Conservation (phyloP, 2,888 invertebrate genomes). For the Drosophila picticornis region DNA sequence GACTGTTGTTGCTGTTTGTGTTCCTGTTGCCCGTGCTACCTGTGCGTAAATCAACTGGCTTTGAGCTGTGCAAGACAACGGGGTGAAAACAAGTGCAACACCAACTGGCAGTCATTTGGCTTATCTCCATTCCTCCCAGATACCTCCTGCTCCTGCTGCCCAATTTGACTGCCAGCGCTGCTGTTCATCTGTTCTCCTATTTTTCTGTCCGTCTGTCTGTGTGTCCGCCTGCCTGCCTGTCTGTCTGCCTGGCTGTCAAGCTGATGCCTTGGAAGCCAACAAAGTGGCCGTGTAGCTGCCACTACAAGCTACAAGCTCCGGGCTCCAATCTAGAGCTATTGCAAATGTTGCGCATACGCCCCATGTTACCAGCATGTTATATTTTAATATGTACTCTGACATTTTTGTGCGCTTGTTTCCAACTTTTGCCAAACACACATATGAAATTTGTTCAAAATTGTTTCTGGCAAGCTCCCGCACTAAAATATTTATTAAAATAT, state of each 20-base stretch:
- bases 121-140: slow-evolving; percentile 5
- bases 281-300: slow-evolving; percentile 36
- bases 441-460: slow-evolving; percentile 72
- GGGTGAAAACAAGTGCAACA: slow-evolving; percentile 22
- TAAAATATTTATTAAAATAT: slow-evolving; percentile 77
- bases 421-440: slow-evolving; percentile 59
- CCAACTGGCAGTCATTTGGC: slow-evolving; percentile 50
- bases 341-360: slow-evolving; percentile 50
- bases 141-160: slow-evolving; percentile 14
- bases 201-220: slow-evolving; percentile 19
- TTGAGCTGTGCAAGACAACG: slow-evolving; percentile 31
- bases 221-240: slow-evolving; percentile 20
- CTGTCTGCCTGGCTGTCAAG: slow-evolving; percentile 53
- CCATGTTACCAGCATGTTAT: slow-evolving; percentile 24
- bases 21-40: slow-evolving; percentile 18
- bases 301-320: background rate
- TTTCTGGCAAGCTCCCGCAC: slow-evolving; percentile 39
- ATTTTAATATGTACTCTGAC: slow-evolving; percentile 71
- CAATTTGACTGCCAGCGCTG: slow-evolving; percentile 18
- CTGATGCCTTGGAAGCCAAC: slow-evolving; percentile 49
- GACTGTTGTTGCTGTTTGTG: slow-evolving; percentile 15
- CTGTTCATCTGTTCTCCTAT: slow-evolving; percentile 8
- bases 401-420: slow-evolving; percentile 62
- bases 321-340: background rate
- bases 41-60: slow-evolving; percentile 51